Base-by-base conservation (phyloP, 2,113 vertebrate species). In the Coracopsis vasa region DNA sequence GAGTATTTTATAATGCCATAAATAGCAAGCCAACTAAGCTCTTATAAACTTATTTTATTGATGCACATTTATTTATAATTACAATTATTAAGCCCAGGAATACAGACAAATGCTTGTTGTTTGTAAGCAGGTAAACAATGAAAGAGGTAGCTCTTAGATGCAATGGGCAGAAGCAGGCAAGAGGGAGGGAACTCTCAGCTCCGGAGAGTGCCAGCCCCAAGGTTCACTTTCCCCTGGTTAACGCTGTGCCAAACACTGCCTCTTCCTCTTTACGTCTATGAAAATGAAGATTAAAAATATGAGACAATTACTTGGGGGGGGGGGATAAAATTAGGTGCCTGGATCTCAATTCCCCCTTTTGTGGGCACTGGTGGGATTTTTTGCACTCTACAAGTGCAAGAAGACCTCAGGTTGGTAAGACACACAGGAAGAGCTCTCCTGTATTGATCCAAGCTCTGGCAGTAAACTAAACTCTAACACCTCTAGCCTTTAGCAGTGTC, bases 31-130 rank as follows among this genome's bases (percentile, higher is more conserved):
- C 66, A 92, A 88, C 65, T 86, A 88, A 96, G 44, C 66, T 87
- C 66, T 78, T 92, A 81, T n/a, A 92, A 88, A 90, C 47, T 90
- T 96, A 89, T 80, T 94, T 94, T 93, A 87, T 92, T 94, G 95
- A 96, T 93, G 47, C 71, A 85, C 41, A 86, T 83, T 94, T 91
- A 94, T 96, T 96, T 96, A 96, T 85, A 93, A 92, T 88, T 95
- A 86, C 83, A 96, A 92, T 89, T 92, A 92, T 88, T 82, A 88
- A 77, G 28, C 54, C 35, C 25, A 86, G 67, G 69, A 96, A 94
- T 91, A 67, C 66, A 94, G 84, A 94, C 44, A 93, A 92, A 90
- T 92, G 62, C 33, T 56, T 86, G 39, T 66, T 94, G 31, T 92
- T 91, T 89, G 66, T 54, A 93, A 89, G 65, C 62, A 96, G 86